Percentiles rank a stretch among this genome's conserved stretches.
These are phyloP conservation scores for Charadrius vociferus DNA, from an alignment of 2,113 vertebrate genomes.

Conservation along the genomic window DNA sequence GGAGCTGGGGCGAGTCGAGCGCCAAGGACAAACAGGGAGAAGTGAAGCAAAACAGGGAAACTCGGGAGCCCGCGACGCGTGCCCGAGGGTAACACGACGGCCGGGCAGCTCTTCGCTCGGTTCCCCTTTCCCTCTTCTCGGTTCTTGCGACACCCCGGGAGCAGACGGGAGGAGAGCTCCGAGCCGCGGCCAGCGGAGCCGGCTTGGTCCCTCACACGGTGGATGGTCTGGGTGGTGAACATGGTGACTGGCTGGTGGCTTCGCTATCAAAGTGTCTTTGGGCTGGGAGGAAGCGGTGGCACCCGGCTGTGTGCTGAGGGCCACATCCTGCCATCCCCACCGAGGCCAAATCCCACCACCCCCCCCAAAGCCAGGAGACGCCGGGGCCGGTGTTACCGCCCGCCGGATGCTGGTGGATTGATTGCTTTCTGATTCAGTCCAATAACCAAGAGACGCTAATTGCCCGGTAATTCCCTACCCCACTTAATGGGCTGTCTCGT, in stretches of 20 bases:
- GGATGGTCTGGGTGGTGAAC: not conserved
- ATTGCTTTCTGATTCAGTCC: slow-evolving; percentile 29
- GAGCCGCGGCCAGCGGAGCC: not conserved
- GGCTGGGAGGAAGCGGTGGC: not conserved
- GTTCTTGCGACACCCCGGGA: not conserved
- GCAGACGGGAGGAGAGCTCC: not conserved
- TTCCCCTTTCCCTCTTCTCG: not conserved
- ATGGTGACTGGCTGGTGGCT: not conserved
- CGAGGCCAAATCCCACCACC: not conserved
- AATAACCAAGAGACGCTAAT: not conserved
- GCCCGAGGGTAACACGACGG: not conserved
- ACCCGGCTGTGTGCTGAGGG: not conserved
- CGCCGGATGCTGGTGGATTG: not conserved
- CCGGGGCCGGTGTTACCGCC: rapidly evolving
- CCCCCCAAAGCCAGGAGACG: not conserved
- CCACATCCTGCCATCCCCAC: not conserved
- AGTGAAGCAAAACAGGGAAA: slow-evolving; percentile 32
- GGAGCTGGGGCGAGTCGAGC: not conserved
- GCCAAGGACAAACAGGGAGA: slow-evolving; percentile 28
- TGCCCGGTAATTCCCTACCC: not conserved
- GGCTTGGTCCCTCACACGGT: not conserved
- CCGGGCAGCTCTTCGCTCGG: not conserved
- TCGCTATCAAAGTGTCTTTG: not conserved
- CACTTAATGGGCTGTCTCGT: not conserved
- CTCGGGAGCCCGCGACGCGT: not conserved